These are phyloP conservation scores for Anoplolepis gracilipes DNA, from an alignment of 1,140 invertebrate species.

Conservation along the genomic window DNA sequence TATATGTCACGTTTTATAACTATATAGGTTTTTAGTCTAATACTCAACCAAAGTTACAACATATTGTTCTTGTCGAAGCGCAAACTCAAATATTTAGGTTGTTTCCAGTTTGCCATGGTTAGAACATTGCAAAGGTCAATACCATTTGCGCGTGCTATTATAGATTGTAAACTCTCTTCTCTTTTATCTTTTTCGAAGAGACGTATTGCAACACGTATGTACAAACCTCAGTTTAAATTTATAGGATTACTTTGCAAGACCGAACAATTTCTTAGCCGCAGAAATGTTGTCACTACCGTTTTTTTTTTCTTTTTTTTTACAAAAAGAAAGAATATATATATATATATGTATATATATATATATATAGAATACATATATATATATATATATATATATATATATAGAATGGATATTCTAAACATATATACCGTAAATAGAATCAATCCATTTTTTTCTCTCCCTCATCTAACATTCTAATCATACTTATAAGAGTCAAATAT, in stretches of 20 bases:
- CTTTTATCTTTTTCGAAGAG: neutral
- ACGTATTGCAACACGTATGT: neutral
- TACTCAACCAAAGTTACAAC: neutral
- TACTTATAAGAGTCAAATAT: too few relatives aligned
- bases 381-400: too few relatives aligned
- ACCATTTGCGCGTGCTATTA: neutral
- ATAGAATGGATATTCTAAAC: too few relatives aligned
- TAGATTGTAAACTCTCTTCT: neutral
- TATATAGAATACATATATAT: too few relatives aligned
- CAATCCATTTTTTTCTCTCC: neutral
- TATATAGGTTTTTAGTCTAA: slow-evolving; percentile 12
- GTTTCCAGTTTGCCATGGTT: neutral
- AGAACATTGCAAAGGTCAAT: neutral
- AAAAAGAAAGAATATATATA: too few relatives aligned
- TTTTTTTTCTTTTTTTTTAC: neutral
- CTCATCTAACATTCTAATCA: too few relatives aligned
- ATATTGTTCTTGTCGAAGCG: neutral
- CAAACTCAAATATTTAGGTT: slow-evolving; percentile 18
- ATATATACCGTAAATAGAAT: too few relatives aligned
- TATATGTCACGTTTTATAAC: neutral
- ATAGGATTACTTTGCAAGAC: neutral
- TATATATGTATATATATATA: too few relatives aligned
- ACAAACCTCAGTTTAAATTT: too few relatives aligned
- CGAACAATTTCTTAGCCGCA: slow-evolving; percentile 6
- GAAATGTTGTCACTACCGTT: neutral